A percentile compares a stretch with the other conserved stretches of the same genome.
phyloP scores from a whole-genome alignment of 2,797 vertebrate species.

The Sitta carolinensis region DNA sequence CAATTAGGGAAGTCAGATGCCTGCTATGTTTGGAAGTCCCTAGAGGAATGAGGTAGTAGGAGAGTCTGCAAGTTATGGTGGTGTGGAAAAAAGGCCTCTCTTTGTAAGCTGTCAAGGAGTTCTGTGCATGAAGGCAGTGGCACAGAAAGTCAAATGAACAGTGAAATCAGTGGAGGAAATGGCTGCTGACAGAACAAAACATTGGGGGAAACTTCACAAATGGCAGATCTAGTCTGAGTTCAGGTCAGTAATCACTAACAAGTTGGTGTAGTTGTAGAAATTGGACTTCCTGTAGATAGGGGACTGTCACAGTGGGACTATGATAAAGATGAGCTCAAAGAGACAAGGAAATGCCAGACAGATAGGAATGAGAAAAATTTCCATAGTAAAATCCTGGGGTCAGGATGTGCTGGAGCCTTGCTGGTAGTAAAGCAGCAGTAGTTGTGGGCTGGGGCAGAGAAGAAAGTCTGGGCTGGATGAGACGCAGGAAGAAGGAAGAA shows the following conservation, averaged over 20 bases:
- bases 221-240: constrained; percentile 3
- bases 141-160: constrained; percentile 39
- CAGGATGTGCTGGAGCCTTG: constrained; percentile 64
- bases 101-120: constrained; percentile 22
- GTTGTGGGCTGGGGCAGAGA: background rate
- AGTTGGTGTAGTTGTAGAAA: constrained; percentile 9
- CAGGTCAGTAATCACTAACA: constrained; percentile 26
- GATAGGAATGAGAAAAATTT: constrained; percentile 63
- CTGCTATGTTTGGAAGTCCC: background rate
- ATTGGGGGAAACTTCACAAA: constrained; percentile 37
- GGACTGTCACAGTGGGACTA: constrained; percentile 38
- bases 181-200: constrained; percentile 31
- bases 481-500: background rate
- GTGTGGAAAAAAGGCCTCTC: background rate
- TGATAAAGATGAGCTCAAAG: constrained; percentile 57
- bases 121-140: background rate
- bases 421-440: constrained; percentile 62
- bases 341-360: constrained; percentile 39
- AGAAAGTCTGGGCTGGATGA: constrained; percentile 50
- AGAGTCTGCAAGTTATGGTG: background rate
- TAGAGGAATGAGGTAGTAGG: background rate
- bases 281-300: constrained; percentile 30
- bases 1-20: background rate
- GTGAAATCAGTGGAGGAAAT: constrained; percentile 35
- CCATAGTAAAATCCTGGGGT: constrained; percentile 66